Percentiles rank a stretch among this genome's conserved stretches.
Conservation (phyloP, 2,113 vertebrate genomes). For the Tachuris rubrigastra region DNA sequence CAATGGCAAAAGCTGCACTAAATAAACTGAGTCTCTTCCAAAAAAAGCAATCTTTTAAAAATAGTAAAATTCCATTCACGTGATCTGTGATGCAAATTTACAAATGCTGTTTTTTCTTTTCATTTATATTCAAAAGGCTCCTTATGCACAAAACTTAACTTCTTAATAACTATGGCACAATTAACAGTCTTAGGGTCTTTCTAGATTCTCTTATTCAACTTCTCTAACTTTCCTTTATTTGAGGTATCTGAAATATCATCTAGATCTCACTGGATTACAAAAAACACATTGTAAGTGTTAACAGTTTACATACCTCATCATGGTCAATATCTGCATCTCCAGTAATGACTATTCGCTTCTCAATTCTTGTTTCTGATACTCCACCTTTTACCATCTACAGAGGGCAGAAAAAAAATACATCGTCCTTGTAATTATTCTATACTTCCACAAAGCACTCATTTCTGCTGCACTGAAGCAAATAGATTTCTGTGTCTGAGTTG, state of each 20-base stretch:
- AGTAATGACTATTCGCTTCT: constrained; percentile 98
- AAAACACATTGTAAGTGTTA: neutral
- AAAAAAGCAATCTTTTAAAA: neutral
- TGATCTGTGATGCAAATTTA: neutral
- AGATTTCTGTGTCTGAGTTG: neutral
- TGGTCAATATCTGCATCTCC: constrained; percentile 98
- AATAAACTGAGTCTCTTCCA: neutral
- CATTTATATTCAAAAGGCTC: neutral
- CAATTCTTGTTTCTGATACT: constrained; percentile 97
- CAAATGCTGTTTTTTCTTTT: neutral
- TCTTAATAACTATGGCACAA: neutral
- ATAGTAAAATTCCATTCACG: neutral
- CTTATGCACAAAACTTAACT: neutral
- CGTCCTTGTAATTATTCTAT: neutral
- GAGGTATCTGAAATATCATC: neutral
- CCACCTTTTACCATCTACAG: constrained; percentile 90
- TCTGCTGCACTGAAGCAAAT: neutral
- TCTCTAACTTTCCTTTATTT: neutral
- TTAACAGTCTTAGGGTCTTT: neutral
- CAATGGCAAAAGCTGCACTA: neutral
- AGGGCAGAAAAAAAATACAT: neutral
- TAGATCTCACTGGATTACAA: neutral
- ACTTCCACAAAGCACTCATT: neutral
- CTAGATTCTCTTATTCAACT: neutral
- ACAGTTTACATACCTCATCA: constrained; percentile 78